A percentile compares a stretch with the other conserved stretches of the same genome.
Conservation (phyloP, 2,113 vertebrate genomes). For the Mohoua ochrocephala region DNA sequence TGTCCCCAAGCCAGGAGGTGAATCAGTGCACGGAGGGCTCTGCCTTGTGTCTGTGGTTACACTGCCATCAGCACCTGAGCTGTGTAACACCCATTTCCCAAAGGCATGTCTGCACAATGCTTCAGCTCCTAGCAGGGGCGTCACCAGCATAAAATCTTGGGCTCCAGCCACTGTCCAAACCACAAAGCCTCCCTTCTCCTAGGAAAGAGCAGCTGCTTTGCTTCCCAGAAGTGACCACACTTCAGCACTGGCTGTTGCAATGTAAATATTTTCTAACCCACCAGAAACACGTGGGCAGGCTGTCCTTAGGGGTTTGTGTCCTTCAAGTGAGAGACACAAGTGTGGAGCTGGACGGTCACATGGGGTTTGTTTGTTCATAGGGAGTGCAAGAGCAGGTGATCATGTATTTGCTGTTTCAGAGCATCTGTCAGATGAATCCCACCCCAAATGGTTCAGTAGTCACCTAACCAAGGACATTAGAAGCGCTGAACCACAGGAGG, state of each 20-base stretch:
- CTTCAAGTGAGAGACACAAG: neutral
- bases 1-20: neutral
- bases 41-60: neutral
- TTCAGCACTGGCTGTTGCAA: neutral
- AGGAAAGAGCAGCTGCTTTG: slow-evolving; percentile 47
- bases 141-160: slow-evolving; percentile 28
- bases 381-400: neutral
- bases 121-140: neutral
- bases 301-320: neutral
- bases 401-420: neutral
- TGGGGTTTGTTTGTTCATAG: neutral
- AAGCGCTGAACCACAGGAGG: neutral
- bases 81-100: neutral
- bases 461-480: neutral
- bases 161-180: neutral
- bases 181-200: slow-evolving; percentile 14
- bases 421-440: neutral
- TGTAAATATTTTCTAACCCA: slow-evolving; percentile 11
- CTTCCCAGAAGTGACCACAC: slow-evolving; percentile 33
- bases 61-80: neutral
- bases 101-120: neutral
- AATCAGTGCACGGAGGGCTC: neutral
- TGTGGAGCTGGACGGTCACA: neutral
- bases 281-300: neutral
- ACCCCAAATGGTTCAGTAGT: neutral